A percentile compares a stretch with the other conserved stretches of the same genome.
Evolutionary conservation across 2,113 vertebrate species (phyloP).

Genomic region (Pica pica): DNA sequence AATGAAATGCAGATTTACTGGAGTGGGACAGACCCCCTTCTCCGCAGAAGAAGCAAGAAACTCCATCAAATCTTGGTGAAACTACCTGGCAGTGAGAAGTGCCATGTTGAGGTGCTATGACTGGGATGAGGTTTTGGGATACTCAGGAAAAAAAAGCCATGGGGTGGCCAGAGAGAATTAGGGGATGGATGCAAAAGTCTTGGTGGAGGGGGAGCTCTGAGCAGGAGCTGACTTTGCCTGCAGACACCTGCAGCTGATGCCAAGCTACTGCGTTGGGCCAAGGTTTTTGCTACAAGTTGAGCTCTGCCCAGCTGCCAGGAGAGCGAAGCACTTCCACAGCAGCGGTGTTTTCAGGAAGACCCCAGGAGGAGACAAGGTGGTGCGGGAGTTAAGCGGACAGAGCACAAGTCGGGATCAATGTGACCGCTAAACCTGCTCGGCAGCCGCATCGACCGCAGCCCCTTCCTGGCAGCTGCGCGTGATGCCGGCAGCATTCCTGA

Average conservation of each 20-base stretch:
- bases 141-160: fast-evolving
- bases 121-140: neutral
- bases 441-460: neutral
- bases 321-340: neutral
- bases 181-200: neutral
- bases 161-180: neutral
- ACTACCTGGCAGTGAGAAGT: neutral
- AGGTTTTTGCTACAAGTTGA: neutral
- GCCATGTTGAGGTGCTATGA: neutral
- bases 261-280: fast-evolving
- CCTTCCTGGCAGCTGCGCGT: fast-evolving
- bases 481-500: neutral
- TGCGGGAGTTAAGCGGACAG: fast-evolving
- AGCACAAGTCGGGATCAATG: fast-evolving
- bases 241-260: neutral
- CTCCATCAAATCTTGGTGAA: neutral
- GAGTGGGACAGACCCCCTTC: neutral
- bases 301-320: neutral
- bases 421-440: neutral
- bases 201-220: neutral
- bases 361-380: neutral
- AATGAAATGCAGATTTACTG: neutral
- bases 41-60: neutral
- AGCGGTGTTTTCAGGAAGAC: neutral
- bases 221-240: neutral